Base-by-base conservation (phyloP, 2,797 vertebrate genomes). In the Mycteria americana region DNA sequence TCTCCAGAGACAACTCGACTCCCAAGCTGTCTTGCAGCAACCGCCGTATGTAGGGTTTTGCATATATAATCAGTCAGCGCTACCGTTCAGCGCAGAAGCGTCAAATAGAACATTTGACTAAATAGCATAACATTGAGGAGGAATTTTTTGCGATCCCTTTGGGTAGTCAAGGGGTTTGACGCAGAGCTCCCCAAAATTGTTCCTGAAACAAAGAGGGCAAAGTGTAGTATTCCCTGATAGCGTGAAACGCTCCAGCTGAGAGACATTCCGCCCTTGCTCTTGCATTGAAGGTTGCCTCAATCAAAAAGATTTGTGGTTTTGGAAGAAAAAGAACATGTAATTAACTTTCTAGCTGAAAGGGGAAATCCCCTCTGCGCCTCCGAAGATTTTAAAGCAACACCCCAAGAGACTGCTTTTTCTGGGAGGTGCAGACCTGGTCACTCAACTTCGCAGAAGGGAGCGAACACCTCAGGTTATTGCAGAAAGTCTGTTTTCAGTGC, bases 171-270 rank as follows among this genome's bases (percentile, higher is more conserved):
- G 19, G 41, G 51, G 18, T 73, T 11, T 33, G 54, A 35, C 8
- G 4, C 9, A 37, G 56, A 81, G 25, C 28, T 41, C 8, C 28
- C 28, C 24, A 33, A 33, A 33, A 35, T 10, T 12, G 11, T 6
- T 35, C 60, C 69, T 30, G 31, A 22, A 57, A 57, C 16, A 39
- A 45, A 6, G 10, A 46, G 35, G 45, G 48, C 11, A 12, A 63
- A 43, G 31, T 4, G 2, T 24, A 12, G 1, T 8, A 24, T 28
- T 19, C 88, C 69, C 73, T 18, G 37, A 27, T 2, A 59, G 11
- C 0, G 0, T 4, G 30, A 35, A 35, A 15, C 2, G 18, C 78
- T 75, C 59, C 5, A 22, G 0, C 19, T 17, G 43, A 33, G 43
- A 6, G 72, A 41, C 12, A 2, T 4, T 6, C 18, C 5, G 4